Conservation (phyloP, 1,140 invertebrate genomes). For the Rhopalosiphum maidis region DNA sequence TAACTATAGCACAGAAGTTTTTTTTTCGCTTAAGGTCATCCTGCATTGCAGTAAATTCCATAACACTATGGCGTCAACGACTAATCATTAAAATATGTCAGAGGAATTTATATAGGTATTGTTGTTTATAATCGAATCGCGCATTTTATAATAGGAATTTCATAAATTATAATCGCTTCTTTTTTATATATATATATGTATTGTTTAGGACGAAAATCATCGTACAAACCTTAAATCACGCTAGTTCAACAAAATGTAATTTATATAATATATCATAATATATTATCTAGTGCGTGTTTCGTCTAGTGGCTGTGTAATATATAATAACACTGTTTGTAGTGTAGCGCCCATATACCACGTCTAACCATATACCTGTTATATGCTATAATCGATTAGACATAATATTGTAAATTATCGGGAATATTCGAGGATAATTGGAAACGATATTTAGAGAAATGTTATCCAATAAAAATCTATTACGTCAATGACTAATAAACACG, state of each 20-base stretch:
- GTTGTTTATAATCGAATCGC: background rate
- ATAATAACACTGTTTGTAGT: background rate
- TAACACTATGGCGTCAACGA: background rate
- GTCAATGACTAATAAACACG: background rate
- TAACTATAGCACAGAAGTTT: background rate
- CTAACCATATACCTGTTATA: background rate
- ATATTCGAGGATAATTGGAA: background rate
- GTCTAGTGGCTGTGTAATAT: background rate
- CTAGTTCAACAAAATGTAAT: background rate
- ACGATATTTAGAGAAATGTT: background rate
- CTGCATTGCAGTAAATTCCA: background rate
- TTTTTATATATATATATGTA: background rate
- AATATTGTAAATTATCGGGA: background rate
- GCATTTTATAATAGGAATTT: background rate
- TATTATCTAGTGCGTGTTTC: background rate
- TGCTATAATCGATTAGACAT: background rate
- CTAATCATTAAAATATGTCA: slow-evolving; percentile 24
- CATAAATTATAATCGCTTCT: background rate
- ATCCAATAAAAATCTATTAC: background rate
- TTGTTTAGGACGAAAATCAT: background rate
- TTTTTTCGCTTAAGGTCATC: background rate
- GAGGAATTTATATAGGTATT: background rate
- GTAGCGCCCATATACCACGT: no score
- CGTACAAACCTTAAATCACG: background rate
- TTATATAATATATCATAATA: background rate